Conservation (phyloP, 30 jellyfish, hydroid and myxozoan genomes). For the Aurelia coerulea region DNA sequence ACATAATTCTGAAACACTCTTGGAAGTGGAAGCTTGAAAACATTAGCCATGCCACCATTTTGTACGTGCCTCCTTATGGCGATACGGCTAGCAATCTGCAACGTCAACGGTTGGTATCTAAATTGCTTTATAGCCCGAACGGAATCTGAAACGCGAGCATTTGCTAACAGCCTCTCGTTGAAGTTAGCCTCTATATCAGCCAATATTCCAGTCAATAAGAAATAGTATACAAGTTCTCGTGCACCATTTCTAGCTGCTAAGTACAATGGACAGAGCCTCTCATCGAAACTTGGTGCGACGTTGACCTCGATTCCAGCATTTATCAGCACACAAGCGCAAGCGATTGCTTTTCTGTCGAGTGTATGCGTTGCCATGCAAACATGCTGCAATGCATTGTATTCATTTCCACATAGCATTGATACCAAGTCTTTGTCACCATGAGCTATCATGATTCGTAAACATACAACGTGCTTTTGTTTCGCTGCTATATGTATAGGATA, state of each 20-base stretch:
- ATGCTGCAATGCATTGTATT: slow-evolving; percentile 77
- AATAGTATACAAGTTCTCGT: slow-evolving; percentile 58
- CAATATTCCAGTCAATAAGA: slow-evolving; percentile 64
- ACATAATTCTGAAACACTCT: slow-evolving; percentile 57
- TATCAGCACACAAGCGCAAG: slow-evolving; percentile 86
- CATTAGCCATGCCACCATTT: slow-evolving; percentile 30
- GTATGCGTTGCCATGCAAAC: slow-evolving; percentile 85
- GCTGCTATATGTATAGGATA: slow-evolving; percentile 85
- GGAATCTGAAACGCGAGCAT: slow-evolving; percentile 64
- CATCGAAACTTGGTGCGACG: slow-evolving; percentile 58
- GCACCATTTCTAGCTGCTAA: slow-evolving; percentile 96
- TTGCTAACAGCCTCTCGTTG: slow-evolving; percentile 57
- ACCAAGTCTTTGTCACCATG: slow-evolving; percentile 45
- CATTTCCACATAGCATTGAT: slow-evolving; percentile 40
- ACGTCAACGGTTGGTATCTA: slow-evolving; percentile 45
- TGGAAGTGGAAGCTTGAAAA: slow-evolving; percentile 73
- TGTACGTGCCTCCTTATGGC: slow-evolving; percentile 64
- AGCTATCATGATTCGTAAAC: slow-evolving; percentile 69
- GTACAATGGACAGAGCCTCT: slow-evolving; percentile 63
- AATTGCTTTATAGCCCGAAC: slow-evolving; percentile 56
- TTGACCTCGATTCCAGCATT: slow-evolving; percentile 84
- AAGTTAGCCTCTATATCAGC: slow-evolving; percentile 51
- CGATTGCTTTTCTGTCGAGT: slow-evolving; percentile 68
- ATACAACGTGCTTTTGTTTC: slow-evolving; percentile 63
- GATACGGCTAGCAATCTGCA: slow-evolving; percentile 61